Evolutionary conservation across 2,113 vertebrate species (phyloP).

Genomic region (Craseonycteris thonglongyai): DNA sequence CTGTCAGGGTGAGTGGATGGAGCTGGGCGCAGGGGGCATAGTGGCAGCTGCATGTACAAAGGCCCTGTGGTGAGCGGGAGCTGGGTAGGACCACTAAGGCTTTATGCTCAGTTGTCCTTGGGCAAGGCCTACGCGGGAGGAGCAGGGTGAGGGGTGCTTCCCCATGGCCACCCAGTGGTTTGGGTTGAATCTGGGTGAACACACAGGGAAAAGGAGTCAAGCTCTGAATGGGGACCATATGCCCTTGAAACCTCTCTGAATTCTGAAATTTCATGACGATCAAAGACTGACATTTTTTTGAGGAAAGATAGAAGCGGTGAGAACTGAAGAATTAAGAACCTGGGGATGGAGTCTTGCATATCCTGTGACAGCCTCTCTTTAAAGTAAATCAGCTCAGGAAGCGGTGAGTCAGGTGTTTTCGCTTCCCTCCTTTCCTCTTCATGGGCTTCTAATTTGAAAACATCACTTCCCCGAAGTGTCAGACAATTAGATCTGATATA

Average conservation of each 20-base stretch:
- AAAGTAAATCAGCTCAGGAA: conserved; percentile 40
- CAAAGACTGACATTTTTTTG: background rate
- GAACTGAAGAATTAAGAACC: background rate
- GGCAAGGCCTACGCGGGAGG: background rate
- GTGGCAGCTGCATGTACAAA: background rate
- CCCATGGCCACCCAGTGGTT: background rate
- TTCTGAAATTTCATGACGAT: background rate
- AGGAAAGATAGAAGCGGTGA: background rate
- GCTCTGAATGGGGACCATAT: background rate
- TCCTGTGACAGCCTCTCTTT: background rate
- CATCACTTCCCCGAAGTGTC: conserved; percentile 45
- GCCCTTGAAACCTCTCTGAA: background rate
- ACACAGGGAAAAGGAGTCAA: background rate
- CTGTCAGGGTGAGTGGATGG: background rate
- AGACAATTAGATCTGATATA: conserved; percentile 51
- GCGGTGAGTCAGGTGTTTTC: background rate
- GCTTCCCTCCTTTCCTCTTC: background rate
- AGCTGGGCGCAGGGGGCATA: background rate
- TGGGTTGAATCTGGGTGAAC: background rate
- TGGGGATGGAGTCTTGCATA: background rate
- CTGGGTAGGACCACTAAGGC: rapidly evolving
- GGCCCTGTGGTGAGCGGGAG: background rate
- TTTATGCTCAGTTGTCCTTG: background rate
- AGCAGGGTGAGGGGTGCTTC: rapidly evolving
- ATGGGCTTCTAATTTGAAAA: conserved; percentile 42